Conservation (phyloP, 2,888 invertebrate genomes). For the Zaprionus obscuricornis region DNA sequence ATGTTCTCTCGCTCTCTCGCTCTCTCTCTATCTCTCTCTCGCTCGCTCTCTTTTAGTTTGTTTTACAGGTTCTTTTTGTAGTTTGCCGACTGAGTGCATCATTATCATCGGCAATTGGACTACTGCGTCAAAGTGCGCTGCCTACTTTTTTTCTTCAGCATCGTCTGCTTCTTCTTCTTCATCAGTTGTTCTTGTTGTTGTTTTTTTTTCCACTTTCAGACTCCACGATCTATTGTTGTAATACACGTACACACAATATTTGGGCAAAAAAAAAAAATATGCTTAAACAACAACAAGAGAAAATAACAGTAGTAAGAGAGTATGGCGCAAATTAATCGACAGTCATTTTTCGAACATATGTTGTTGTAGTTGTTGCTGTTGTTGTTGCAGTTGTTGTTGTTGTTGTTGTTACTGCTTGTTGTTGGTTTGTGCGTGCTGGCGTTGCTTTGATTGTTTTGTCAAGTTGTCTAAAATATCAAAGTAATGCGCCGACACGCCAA, state of each 20-base stretch:
- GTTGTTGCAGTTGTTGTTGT: slow-evolving; percentile 35
- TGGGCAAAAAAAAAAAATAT: slow-evolving; percentile 59
- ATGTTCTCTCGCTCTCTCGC: slow-evolving; percentile 39
- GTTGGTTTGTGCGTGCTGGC: slow-evolving; percentile 42
- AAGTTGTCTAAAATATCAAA: slow-evolving; percentile 79
- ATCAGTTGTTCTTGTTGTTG: slow-evolving; percentile 1
- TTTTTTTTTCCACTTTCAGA: slow-evolving; percentile 34
- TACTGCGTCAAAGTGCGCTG: slow-evolving; percentile 76
- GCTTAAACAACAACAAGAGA: slow-evolving; percentile 23
- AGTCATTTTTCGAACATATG: slow-evolving; percentile 64
- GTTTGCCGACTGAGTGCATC: slow-evolving; percentile 79
- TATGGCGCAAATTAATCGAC: slow-evolving; percentile 70
- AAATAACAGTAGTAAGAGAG: slow-evolving; percentile 51
- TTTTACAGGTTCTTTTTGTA: slow-evolving; percentile 63
- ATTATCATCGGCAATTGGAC: slow-evolving; percentile 80
- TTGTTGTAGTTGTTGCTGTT: slow-evolving; percentile 32
- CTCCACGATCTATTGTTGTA: slow-evolving; percentile 47
- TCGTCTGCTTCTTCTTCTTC: background rate
- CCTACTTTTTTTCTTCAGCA: slow-evolving; percentile 43
- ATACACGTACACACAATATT: slow-evolving; percentile 57
- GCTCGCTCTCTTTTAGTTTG: slow-evolving; percentile 21
- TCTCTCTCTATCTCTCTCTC: slow-evolving; percentile 27
- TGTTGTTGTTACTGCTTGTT: slow-evolving; percentile 9
- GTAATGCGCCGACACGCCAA: slow-evolving; percentile 44
- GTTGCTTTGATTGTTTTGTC: slow-evolving; percentile 78